A percentile compares a stretch with the other conserved stretches of the same genome.
These are phyloP conservation scores for Mimas tiliae DNA, from an alignment of 2,888 invertebrate species.

Conservation along the genomic window DNA sequence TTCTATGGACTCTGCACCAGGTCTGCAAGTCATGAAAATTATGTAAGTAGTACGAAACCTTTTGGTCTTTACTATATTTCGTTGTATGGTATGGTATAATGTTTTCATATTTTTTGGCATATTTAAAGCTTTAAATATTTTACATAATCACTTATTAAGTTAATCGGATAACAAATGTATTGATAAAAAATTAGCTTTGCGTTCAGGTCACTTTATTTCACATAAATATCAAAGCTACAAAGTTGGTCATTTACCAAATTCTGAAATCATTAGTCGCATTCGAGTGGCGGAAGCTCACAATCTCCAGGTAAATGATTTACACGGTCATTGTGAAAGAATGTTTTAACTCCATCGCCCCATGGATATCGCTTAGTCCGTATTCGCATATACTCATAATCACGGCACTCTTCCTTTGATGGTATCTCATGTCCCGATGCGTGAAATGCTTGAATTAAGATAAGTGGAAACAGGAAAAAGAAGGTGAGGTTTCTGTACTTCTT, in stretches of 20 bases:
- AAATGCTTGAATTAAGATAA: slow-evolving; percentile 59
- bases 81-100: too few species aligned
- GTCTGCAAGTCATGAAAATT: too few species aligned
- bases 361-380: slow-evolving; percentile 92
- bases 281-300: slow-evolving; percentile 60
- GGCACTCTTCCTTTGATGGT: slow-evolving; percentile 56
- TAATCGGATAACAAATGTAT: neutral
- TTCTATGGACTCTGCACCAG: too few species aligned
- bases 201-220: slow-evolving; percentile 26
- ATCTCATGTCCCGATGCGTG: slow-evolving; percentile 45
- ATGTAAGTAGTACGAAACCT: too few species aligned
- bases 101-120: too few species aligned
- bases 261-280: slow-evolving; percentile 56
- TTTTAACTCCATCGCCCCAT: slow-evolving; percentile 94
- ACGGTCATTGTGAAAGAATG: slow-evolving; percentile 93
- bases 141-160: too few species aligned
- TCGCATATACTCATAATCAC: slow-evolving; percentile 90
- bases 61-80: too few species aligned
- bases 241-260: neutral
- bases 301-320: slow-evolving; percentile 83
- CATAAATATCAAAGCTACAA: neutral
- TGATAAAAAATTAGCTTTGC: neutral
- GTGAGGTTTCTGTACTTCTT: slow-evolving; percentile 62
- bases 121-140: too few species aligned
- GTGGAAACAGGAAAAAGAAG: slow-evolving; percentile 60